Conservation (phyloP, 2,888 invertebrate species). For the Odontocolon sp. region DNA sequence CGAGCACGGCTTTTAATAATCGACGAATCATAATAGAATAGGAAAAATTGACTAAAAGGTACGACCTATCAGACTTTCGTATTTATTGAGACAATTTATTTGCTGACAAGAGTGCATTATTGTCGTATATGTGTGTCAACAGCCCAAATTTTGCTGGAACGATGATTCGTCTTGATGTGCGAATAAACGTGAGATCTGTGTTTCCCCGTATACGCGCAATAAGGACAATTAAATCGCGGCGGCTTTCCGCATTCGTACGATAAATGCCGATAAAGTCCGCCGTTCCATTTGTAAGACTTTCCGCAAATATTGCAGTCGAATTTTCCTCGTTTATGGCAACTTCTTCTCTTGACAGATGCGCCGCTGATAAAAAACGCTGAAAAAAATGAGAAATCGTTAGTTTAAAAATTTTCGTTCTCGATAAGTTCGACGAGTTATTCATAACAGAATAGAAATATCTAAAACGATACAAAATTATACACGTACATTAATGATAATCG, state of each 20-base stretch:
- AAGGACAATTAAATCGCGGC: slow-evolving; percentile 65
- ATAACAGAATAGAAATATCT: not conserved
- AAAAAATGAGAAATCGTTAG: slow-evolving; percentile 23
- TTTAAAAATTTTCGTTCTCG: too few species aligned
- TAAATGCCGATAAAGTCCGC: slow-evolving; percentile 68
- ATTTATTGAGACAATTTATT: too few species aligned
- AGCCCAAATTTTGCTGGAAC: slow-evolving; percentile 63
- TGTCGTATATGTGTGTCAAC: slow-evolving; percentile 70
- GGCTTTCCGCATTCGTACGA: slow-evolving; percentile 67
- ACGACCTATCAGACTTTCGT: too few species aligned
- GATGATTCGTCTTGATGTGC: slow-evolving; percentile 68
- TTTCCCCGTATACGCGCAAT: slow-evolving; percentile 60
- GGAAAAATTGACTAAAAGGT: too few species aligned
- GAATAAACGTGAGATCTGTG: slow-evolving; percentile 70
- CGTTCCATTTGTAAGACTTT: slow-evolving; percentile 71
- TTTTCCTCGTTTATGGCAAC: slow-evolving; percentile 43
- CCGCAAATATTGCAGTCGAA: slow-evolving; percentile 73
- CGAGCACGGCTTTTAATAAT: not conserved
- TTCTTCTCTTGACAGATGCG: not conserved
- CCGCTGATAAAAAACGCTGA: not conserved
- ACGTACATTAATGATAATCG: too few species aligned
- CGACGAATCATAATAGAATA: too few species aligned
- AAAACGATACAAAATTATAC: not conserved
- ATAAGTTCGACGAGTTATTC: too few species aligned
- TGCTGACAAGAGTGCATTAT: not conserved